Percentiles rank a stretch among this genome's conserved stretches.
phyloP scores from a whole-genome alignment of 2,888 invertebrate genomes.

The Lumbricus terrestris region DNA sequence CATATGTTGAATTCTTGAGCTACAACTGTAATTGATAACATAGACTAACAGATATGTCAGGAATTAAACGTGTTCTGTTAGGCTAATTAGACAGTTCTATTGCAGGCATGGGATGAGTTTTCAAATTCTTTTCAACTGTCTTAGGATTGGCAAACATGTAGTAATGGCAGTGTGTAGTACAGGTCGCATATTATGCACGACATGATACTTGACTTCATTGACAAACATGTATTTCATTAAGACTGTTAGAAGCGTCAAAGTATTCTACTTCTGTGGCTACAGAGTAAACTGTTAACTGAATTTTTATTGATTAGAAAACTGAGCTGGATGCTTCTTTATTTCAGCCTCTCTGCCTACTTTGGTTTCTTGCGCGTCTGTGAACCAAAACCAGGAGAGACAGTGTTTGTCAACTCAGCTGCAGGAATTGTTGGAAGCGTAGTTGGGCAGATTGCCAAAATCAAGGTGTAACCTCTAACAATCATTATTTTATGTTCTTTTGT shows the following conservation, averaged over 20 bases:
- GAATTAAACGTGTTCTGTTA: too few species aligned
- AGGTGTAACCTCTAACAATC: slow-evolving; percentile 60
- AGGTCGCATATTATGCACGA: too few species aligned
- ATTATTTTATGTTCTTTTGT: neutral
- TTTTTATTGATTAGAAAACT: neutral
- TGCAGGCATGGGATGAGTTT: too few species aligned
- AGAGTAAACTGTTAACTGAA: neutral
- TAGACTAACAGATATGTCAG: too few species aligned
- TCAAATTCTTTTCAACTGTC: too few species aligned
- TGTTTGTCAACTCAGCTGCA: slow-evolving; percentile 74
- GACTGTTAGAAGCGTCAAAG: neutral
- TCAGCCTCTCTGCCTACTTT: slow-evolving; percentile 72
- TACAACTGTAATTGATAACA: neutral
- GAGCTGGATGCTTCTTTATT: neutral
- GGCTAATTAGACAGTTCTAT: too few species aligned
- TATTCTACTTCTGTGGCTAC: neutral
- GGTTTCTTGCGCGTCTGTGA: slow-evolving; percentile 72
- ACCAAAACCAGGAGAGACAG: slow-evolving; percentile 72
- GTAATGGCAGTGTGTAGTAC: neutral
- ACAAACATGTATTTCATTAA: neutral
- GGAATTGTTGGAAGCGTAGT: slow-evolving; percentile 78
- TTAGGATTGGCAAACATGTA: too few species aligned
- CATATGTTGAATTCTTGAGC: neutral
- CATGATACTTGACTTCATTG: neutral
- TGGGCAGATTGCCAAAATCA: slow-evolving; percentile 76